Evolutionary conservation across 2,797 vertebrate species (phyloP), one percentile per base, ranked within the genome.

Genomic region (Micromesistius poutassou): DNA sequence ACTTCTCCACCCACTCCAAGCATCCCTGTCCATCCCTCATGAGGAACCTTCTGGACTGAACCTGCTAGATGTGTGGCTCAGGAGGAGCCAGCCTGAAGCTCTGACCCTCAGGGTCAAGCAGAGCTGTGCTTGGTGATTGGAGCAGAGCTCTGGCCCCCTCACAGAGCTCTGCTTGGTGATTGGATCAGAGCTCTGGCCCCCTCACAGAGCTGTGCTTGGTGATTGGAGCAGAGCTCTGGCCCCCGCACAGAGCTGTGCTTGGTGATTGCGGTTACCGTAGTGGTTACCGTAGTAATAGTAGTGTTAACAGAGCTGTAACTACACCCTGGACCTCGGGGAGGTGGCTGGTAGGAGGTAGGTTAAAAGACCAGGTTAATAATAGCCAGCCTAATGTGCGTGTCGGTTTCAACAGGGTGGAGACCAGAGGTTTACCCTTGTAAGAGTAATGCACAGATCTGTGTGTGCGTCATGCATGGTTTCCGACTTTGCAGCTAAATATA

Each of bases 401-500:
- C 8, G n/a, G 25, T 16, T n/a, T 62, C 19, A n/a, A 40, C 78
- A 75, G 76, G 30, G 75, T 72, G 75, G 79, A 74, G 74, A 77
- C 77, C 35, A 38, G 73, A 46, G 0, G 35, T n/a, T 30, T 42
- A 13, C 36, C 30, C 77, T 19, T 75, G 12, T 19, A 50, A 22
- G 46, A 50, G 68, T 78, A 30, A 19, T n/a, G 33, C n/a, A 16
- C 30, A 14, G 25, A 38, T 72, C 31, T 50, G 46, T 36, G 7
- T 28, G 42, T 55, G 30, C 28, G 30, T 36, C 22, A n/a, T 31
- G 25, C 8, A 10, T 75, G 75, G 30, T 50, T 10, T 66, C 42
- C 74, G 30, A 38, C 72, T 55, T 55, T 22, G 74, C 80, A 55
- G 71, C 76, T 77, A 74, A 66, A 78, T 77, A 33, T 73, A 78